Percentiles rank a stretch among this genome's conserved stretches.
Evolutionary conservation across 2,888 invertebrate species (phyloP).

Genomic region (Vannuccia rotundouncinata): DNA sequence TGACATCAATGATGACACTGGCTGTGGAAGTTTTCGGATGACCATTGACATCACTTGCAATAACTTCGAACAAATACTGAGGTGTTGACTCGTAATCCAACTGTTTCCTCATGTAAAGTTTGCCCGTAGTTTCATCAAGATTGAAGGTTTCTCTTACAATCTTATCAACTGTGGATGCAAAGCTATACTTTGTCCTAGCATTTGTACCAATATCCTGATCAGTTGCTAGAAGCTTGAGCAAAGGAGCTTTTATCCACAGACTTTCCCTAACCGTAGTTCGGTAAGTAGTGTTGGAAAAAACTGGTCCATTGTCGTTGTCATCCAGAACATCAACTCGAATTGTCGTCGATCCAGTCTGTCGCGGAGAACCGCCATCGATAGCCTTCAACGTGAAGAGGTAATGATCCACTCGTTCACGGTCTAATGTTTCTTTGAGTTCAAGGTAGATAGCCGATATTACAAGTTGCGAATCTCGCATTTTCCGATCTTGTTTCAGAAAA

Average conservation of each 20-base stretch:
- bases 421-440: slow-evolving; percentile 24
- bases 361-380: slow-evolving; percentile 22
- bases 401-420: slow-evolving; percentile 17
- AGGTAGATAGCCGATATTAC: slow-evolving; percentile 2
- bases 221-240: slow-evolving; percentile 26
- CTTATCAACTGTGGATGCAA: slow-evolving; percentile 4
- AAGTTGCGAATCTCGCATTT: not conserved
- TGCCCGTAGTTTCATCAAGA: slow-evolving; percentile 30
- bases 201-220: slow-evolving; percentile 31
- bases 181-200: slow-evolving; percentile 10
- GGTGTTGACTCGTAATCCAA: slow-evolving; percentile 32
- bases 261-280: slow-evolving; percentile 4
- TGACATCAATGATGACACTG: slow-evolving; percentile 28
- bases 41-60: slow-evolving; percentile 9
- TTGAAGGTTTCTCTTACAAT: not conserved
- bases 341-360: slow-evolving; percentile 9
- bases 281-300: slow-evolving; percentile 2
- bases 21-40: slow-evolving; percentile 27
- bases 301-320: slow-evolving; percentile 32
- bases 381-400: slow-evolving; percentile 30
- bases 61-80: slow-evolving; percentile 22
- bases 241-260: not conserved
- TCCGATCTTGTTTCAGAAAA: slow-evolving; percentile 24
- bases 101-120: slow-evolving; percentile 23
- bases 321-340: slow-evolving; percentile 28